These are phyloP conservation scores for Orchestia grillus DNA, from an alignment of 1,140 invertebrate species.

Conservation along the genomic window DNA sequence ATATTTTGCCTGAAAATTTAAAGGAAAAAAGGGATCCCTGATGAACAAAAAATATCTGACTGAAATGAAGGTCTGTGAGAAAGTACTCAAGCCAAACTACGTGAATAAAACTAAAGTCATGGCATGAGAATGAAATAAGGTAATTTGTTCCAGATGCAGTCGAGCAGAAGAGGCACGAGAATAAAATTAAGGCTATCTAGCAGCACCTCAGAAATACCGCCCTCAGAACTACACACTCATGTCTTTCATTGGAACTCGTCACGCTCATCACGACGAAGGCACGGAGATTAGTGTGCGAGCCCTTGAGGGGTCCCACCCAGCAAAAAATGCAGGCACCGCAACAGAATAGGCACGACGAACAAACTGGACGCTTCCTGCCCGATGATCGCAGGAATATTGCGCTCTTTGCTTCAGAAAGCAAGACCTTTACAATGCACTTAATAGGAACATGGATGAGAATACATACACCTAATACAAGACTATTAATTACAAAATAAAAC, in stretches of 20 bases:
- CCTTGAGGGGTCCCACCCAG: neutral
- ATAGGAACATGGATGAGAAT: constrained; percentile 47
- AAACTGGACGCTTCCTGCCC: neutral
- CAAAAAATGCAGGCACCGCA: neutral
- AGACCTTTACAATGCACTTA: constrained; percentile 31
- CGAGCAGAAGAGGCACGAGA: neutral
- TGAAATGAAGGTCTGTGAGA: neutral
- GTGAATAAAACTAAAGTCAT: neutral
- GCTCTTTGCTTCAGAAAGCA: constrained; percentile 2
- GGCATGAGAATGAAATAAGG: neutral
- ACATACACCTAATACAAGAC: neutral
- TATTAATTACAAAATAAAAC: constrained; percentile 9
- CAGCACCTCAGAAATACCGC: neutral
- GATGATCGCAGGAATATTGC: neutral
- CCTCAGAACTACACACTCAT: neutral
- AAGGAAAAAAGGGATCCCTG: neutral
- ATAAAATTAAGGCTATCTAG: neutral
- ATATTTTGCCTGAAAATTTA: too few relatives aligned
- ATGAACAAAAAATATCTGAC: neutral
- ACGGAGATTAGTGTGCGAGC: neutral
- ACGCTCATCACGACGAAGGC: neutral
- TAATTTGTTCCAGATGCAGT: neutral
- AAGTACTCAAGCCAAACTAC: neutral
- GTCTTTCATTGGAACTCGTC: constrained; percentile 1
- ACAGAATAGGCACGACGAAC: neutral